A percentile compares a stretch with the other conserved stretches of the same genome.
These are phyloP conservation scores for Labroides dimidiatus DNA, from an alignment of 2,797 vertebrate species.

Conservation along the genomic window DNA sequence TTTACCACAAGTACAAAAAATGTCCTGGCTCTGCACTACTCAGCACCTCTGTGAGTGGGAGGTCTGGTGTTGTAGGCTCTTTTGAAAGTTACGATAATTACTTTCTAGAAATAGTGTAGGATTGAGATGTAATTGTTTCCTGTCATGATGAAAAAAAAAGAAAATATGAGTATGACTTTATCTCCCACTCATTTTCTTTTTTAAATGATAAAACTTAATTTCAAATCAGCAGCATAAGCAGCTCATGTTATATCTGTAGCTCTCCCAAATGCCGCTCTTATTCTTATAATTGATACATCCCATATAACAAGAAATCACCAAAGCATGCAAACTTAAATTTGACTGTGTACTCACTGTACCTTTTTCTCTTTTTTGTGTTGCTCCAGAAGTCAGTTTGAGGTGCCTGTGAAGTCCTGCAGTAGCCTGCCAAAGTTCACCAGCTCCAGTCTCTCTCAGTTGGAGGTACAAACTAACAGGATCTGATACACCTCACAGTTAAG, in stretches of 20 bases:
- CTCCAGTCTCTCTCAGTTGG: constrained; percentile 72
- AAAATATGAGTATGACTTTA: constrained; percentile 2
- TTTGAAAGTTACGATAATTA: constrained; percentile 39
- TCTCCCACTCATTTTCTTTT: background rate
- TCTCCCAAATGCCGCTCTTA: constrained; percentile 1
- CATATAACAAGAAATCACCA: background rate
- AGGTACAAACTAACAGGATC: constrained; percentile 62
- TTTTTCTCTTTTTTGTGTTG: constrained; percentile 36
- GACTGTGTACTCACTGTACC: constrained; percentile 18
- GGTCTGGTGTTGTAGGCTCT: constrained; percentile 31
- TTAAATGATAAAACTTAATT: constrained; percentile 10
- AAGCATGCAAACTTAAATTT: constrained; percentile 24
- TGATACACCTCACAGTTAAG: no score
- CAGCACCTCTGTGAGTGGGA: constrained; percentile 20
- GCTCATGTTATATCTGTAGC: background rate
- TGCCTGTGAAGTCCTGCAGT: constrained; percentile 29
- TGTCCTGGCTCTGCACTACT: constrained; percentile 28
- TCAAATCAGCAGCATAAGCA: constrained; percentile 6
- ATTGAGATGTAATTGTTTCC: constrained; percentile 8
- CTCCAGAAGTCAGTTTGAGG: constrained; percentile 78
- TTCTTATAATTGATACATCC: constrained; percentile 7
- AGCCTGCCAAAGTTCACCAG: constrained; percentile 27
- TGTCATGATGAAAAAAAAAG: constrained; percentile 17
- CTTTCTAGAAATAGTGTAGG: constrained; percentile 13
- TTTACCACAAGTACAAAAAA: constrained; percentile 41